These are phyloP conservation scores for Corythoichthys intestinalis DNA, from an alignment of 2,113 vertebrate genomes.

Conservation along the genomic window DNA sequence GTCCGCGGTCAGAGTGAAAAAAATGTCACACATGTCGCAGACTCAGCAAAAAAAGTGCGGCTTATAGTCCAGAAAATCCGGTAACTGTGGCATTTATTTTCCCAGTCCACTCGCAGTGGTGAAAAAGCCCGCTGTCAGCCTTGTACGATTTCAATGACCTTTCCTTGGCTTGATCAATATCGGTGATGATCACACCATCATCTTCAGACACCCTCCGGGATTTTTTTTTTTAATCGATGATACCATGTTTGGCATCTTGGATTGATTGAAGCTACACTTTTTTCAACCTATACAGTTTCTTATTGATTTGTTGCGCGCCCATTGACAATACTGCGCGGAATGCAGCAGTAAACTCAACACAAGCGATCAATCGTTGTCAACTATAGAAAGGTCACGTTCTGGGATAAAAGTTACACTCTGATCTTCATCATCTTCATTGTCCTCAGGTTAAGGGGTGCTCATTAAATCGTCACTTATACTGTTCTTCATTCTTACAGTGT, in stretches of 20 bases:
- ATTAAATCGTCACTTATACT: conserved; percentile 5
- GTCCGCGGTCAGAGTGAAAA: too few relatives aligned
- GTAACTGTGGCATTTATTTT: conserved; percentile 4
- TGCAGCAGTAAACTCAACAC: background rate
- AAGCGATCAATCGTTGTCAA: conserved; percentile 20
- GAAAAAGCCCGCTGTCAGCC: background rate
- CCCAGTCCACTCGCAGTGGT: conserved; percentile 16
- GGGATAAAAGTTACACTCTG: too few relatives aligned
- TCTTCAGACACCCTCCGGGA: conserved; percentile 8
- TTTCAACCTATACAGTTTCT: conserved; percentile 21
- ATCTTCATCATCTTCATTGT: background rate
- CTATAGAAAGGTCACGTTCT: conserved; percentile 16
- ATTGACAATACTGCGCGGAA: conserved; percentile 6
- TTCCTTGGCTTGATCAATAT: conserved; percentile 31
- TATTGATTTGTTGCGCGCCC: conserved; percentile 13
- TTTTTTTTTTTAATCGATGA: conserved; percentile 14
- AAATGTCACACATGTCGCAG: too few relatives aligned
- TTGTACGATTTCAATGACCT: conserved; percentile 25
- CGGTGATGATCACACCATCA: conserved; percentile 26
- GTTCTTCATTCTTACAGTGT: too few relatives aligned
- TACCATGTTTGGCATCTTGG: conserved; percentile 9
- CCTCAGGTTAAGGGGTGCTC: conserved; percentile 6
- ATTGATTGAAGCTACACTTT: conserved; percentile 8
- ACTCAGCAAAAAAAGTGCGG: too few relatives aligned
- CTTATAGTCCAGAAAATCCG: background rate